Percentiles rank a stretch among this genome's conserved stretches.
These are phyloP conservation scores for Leucophenga varia DNA, from an alignment of 1,140 invertebrate species.

Conservation along the genomic window DNA sequence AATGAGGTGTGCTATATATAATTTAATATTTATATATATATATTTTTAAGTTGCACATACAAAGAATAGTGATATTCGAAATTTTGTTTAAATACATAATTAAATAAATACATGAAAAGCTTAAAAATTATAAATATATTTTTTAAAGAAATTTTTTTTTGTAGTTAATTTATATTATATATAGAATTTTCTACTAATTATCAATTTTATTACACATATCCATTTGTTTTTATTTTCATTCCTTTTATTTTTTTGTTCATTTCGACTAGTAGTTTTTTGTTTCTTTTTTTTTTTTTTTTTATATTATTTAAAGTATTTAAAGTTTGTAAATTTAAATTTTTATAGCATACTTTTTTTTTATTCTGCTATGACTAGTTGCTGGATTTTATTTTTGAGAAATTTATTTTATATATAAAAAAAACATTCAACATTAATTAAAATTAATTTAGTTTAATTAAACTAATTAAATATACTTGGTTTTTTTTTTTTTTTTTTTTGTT, in stretches of 20 bases:
- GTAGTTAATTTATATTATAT: not conserved
- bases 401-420: no score
- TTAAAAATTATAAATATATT: no score
- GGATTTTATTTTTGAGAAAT: no score
- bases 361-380: no score
- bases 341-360: conserved; percentile 1
- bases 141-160: conserved; percentile 1
- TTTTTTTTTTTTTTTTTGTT: conserved; percentile 9
- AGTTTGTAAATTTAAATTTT: no score
- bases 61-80: no score
- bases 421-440: conserved; percentile 34
- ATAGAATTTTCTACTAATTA: conserved; percentile 1
- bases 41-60: no score
- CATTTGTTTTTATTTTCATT: conserved; percentile 33
- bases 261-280: conserved; percentile 44
- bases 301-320: conserved; percentile 48
- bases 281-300: conserved; percentile 16
- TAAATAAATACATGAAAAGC: no score
- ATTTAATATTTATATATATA: no score
- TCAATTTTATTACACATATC: not conserved
- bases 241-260: conserved; percentile 34
- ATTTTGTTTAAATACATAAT: no score
- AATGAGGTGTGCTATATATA: no score
- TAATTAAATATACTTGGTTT: conserved; percentile 14
- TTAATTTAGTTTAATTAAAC: conserved; percentile 19